Percentiles rank a stretch among this genome's conserved stretches.
These are phyloP conservation scores for Coremacera marginata DNA, from an alignment of 2,888 invertebrate genomes.

Conservation along the genomic window DNA sequence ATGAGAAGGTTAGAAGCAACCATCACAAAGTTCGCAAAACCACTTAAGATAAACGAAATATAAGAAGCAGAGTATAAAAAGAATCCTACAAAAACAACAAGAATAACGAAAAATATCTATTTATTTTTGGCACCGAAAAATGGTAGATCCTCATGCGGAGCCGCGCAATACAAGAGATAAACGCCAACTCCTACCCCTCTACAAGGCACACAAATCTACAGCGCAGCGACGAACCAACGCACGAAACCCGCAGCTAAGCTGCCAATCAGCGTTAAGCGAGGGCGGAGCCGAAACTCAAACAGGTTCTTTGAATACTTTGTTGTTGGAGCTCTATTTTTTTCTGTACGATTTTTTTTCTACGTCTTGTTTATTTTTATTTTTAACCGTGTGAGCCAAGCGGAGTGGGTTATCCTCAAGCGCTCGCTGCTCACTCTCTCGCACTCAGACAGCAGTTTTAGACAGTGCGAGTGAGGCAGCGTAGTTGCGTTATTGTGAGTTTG, in stretches of 20 bases:
- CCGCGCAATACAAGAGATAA: constrained; percentile 4
- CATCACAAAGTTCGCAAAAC: constrained; percentile 14
- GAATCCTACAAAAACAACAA: constrained; percentile 15
- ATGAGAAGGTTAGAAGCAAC: neutral
- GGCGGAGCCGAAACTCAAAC: constrained; percentile 64
- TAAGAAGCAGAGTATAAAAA: constrained; percentile 12
- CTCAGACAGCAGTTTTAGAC: neutral
- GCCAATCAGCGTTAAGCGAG: constrained; percentile 63
- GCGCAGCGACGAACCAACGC: constrained; percentile 19
- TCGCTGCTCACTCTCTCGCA: constrained; percentile 30
- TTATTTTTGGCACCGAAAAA: constrained; percentile 53
- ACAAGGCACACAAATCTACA: constrained; percentile 20
- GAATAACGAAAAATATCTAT: neutral
- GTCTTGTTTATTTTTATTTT: constrained; percentile 3
- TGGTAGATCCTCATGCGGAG: constrained; percentile 43
- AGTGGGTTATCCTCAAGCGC: constrained; percentile 26
- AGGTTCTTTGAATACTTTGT: constrained; percentile 56
- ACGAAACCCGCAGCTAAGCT: constrained; percentile 58
- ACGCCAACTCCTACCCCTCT: constrained; percentile 35
- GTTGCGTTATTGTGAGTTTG: constrained; percentile 33
- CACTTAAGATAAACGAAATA: constrained; percentile 35
- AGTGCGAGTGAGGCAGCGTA: constrained; percentile 44
- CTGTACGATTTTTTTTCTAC: neutral
- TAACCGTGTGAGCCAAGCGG: neutral
- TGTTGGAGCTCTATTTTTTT: constrained; percentile 7